These are phyloP conservation scores for Chaetodon auriga DNA, from an alignment of 2,113 vertebrate species.

Conservation along the genomic window DNA sequence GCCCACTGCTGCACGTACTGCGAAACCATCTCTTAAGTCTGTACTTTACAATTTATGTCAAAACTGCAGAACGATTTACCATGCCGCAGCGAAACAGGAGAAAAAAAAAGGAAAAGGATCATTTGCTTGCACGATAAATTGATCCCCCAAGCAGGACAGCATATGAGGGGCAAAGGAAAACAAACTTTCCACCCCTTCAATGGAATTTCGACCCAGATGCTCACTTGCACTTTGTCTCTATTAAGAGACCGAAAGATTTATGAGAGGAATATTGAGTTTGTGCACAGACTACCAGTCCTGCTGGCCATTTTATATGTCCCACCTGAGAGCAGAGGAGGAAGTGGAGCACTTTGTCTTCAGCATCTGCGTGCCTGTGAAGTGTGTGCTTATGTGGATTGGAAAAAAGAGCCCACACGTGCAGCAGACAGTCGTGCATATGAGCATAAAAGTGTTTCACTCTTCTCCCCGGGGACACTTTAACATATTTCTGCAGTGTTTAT, in stretches of 20 bases:
- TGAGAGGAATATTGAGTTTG: slow-evolving; percentile 54
- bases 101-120: slow-evolving; percentile 3
- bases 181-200: slow-evolving; percentile 40
- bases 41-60: slow-evolving; percentile 30
- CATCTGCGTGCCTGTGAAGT: slow-evolving; percentile 15
- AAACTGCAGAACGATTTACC: slow-evolving; percentile 12
- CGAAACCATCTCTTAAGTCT: slow-evolving; percentile 13
- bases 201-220: slow-evolving; percentile 47
- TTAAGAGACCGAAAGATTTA: slow-evolving; percentile 66
- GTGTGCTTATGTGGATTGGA: slow-evolving; percentile 8
- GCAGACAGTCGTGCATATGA: not conserved
- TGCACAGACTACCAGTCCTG: slow-evolving; percentile 26
- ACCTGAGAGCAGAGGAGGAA: slow-evolving; percentile 42
- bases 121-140: slow-evolving; percentile 54
- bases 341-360: slow-evolving; percentile 47
- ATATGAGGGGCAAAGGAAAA: slow-evolving; percentile 44
- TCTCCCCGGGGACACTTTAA: slow-evolving; percentile 21
- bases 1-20: slow-evolving; percentile 3
- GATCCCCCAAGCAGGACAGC: slow-evolving; percentile 26
- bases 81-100: not conserved
- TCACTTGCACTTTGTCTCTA: slow-evolving; percentile 63
- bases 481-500: slow-evolving; percentile 19
- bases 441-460: not conserved
- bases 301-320: slow-evolving; percentile 49
- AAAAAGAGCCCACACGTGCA: slow-evolving; percentile 5